Evolutionary conservation across 2,888 invertebrate species (phyloP).

Genomic region (Malthinus seriepunctatus): DNA sequence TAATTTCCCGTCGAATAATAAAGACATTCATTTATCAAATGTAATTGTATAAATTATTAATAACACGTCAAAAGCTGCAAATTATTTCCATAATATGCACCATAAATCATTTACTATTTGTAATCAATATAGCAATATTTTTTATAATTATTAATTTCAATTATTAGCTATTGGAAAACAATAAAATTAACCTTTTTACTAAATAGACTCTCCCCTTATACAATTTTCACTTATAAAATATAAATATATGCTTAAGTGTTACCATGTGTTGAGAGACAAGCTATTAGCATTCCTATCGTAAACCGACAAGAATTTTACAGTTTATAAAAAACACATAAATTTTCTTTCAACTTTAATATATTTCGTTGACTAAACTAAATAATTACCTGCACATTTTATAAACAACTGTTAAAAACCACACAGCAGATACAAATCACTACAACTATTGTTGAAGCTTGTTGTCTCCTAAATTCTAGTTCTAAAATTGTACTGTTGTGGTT

Average conservation of each 20-base stretch:
- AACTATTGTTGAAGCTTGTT: no score
- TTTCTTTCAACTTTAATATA: conserved; percentile 31
- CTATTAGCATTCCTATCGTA: conserved; percentile 39
- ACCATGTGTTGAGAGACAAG: conserved; percentile 35
- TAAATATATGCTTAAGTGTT: conserved; percentile 37
- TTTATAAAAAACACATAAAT: conserved; percentile 38
- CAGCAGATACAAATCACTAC: no score
- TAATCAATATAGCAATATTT: conserved; percentile 30
- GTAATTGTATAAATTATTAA: conserved; percentile 51
- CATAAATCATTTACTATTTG: conserved; percentile 44
- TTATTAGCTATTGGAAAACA: conserved; percentile 2
- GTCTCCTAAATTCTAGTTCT: no score
- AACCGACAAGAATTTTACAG: conserved; percentile 37
- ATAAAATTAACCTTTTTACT: not conserved
- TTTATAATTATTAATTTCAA: conserved; percentile 4
- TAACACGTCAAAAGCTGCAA: conserved; percentile 50
- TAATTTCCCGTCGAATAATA: conserved; percentile 51
- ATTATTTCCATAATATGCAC: conserved; percentile 47
- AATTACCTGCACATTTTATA: conserved; percentile 22
- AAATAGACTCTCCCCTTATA: conserved; percentile 30
- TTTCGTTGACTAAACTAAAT: conserved; percentile 25
- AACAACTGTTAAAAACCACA: conserved; percentile 3
- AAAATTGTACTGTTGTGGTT: no score
- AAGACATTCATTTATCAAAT: conserved; percentile 51
- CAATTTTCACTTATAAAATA: conserved; percentile 29